Conservation (phyloP, 2,888 invertebrate genomes). For the Drosophila ustulata region DNA sequence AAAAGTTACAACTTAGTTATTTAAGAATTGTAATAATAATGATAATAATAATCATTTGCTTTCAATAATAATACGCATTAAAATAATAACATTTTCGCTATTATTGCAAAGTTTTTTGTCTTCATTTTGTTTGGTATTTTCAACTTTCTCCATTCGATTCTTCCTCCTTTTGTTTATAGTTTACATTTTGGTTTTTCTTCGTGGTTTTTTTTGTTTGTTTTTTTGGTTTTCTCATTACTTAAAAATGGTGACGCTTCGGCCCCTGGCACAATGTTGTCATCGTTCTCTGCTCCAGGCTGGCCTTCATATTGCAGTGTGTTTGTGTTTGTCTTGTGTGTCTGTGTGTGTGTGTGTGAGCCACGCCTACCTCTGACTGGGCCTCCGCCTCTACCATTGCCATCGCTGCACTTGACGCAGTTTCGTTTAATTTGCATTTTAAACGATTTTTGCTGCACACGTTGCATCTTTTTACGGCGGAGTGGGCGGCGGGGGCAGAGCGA, state of each 20-base stretch:
- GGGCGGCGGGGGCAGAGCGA: not conserved
- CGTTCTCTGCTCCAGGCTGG: slow-evolving; percentile 39
- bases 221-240: slow-evolving; percentile 63
- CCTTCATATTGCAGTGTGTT: slow-evolving; percentile 50
- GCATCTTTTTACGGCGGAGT: slow-evolving; percentile 61
- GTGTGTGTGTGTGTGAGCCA: slow-evolving; percentile 35
- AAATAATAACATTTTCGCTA: slow-evolving; percentile 81
- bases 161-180: slow-evolving; percentile 25
- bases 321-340: slow-evolving; percentile 23
- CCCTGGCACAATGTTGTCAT: slow-evolving; percentile 58
- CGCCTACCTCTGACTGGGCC: slow-evolving; percentile 46
- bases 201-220: slow-evolving; percentile 15
- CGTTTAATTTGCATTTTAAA: slow-evolving; percentile 80
- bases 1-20: slow-evolving; percentile 76
- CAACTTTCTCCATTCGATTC: slow-evolving; percentile 15
- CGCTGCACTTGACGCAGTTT: slow-evolving; percentile 61
- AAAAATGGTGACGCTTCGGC: slow-evolving; percentile 58
- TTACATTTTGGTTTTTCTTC: slow-evolving; percentile 26
- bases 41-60: slow-evolving; percentile 64
- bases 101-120: slow-evolving; percentile 71
- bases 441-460: slow-evolving; percentile 80
- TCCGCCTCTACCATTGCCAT: slow-evolving; percentile 21
- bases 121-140: slow-evolving; percentile 18
- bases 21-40: slow-evolving; percentile 63
- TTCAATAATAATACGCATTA: slow-evolving; percentile 67